Base-by-base conservation (phyloP, 1,140 invertebrate genomes). In the Piezodorus guildinii region DNA sequence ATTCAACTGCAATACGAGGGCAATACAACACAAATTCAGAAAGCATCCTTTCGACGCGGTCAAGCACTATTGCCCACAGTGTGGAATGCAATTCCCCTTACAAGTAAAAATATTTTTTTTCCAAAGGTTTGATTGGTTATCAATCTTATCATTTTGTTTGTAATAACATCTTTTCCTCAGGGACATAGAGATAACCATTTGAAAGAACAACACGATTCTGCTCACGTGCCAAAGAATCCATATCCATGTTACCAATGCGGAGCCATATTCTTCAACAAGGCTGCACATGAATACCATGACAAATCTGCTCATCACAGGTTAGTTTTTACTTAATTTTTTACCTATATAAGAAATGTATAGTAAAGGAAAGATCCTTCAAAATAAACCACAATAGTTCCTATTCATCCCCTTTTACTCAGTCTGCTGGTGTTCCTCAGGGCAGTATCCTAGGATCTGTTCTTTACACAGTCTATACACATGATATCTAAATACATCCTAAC, bases 1-100 rank as follows among this genome's bases (percentile, higher is more conserved):
- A 52, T 85, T 85, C 69, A 76, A 78, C 16, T 79, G 78, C 5
- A 81, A 83, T 61, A 81, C 82, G 0, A 66, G 62, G 64, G 83
- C 83, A 1, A 84, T 86, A 65, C 80, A 82, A 65, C 83, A 86
- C 72, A 83, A 83, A 71, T 84, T 83, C 70, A 82, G 80, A 70
- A 75, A 81, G 52, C 83, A 86, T 72, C 81, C 81, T 15, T 78
- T 83, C 62, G 79, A 79, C 64, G 77, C 77, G 23, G 73, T 78
- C 2, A 85, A 85, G 71, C 79, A 83, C 72, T 85, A 82, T 71
- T 86, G 83, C 62, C 75, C 78, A 12, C 80, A 79, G 73, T 86
- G 84, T 73, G 83, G 84, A 6, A 83, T 81, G 76, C 81, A 83
- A 61, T 86, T 85, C 73, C 82, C 83, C 34, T 73, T 86, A 68